Conservation (phyloP, 2,888 invertebrate species). For the Callyntrura sp. region DNA sequence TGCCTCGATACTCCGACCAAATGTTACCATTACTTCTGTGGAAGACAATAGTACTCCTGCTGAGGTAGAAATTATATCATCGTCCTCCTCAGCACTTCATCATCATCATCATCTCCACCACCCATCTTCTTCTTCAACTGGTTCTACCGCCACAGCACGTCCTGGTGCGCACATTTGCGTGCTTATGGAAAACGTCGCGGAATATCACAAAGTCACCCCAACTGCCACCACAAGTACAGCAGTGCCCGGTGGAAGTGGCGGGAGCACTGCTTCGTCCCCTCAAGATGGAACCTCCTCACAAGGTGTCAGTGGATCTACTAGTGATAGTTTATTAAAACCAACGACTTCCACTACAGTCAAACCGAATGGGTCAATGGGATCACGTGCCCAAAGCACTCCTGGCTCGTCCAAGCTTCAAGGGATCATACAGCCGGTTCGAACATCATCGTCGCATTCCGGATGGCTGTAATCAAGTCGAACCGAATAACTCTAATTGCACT, state of each 20-base stretch:
- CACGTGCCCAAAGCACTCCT: conserved; percentile 56
- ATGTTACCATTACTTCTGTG: conserved; percentile 61
- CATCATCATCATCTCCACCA: too few species aligned
- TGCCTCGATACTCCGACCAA: conserved; percentile 48
- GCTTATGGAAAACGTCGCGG: conserved; percentile 80
- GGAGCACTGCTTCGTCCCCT: conserved; percentile 54
- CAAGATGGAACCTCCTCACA: conserved; percentile 60
- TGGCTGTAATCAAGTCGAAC: conserved; percentile 81
- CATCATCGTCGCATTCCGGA: conserved; percentile 82
- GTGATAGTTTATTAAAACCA: conserved; percentile 61
- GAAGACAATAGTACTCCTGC: conserved; percentile 70
- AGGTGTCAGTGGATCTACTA: conserved; percentile 22
- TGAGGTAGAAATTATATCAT: conserved; percentile 70
- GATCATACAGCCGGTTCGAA: conserved; percentile 83
- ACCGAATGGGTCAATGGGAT: conserved; percentile 72
- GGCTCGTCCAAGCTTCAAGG: conserved; percentile 82
- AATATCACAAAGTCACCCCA: conserved; percentile 74
- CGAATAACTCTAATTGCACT: conserved; percentile 14
- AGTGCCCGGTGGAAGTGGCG: conserved; percentile 44
- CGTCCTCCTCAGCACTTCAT: conserved; percentile 62
- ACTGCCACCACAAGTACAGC: conserved; percentile 41
- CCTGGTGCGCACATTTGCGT: conserved; percentile 81
- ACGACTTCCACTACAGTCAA: conserved; percentile 58
- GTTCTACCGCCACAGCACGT: conserved; percentile 50
- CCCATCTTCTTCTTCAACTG: conserved; percentile 64